These are phyloP conservation scores for Dasyprocta punctata DNA, from an alignment of 2,113 vertebrate genomes.

Conservation along the genomic window DNA sequence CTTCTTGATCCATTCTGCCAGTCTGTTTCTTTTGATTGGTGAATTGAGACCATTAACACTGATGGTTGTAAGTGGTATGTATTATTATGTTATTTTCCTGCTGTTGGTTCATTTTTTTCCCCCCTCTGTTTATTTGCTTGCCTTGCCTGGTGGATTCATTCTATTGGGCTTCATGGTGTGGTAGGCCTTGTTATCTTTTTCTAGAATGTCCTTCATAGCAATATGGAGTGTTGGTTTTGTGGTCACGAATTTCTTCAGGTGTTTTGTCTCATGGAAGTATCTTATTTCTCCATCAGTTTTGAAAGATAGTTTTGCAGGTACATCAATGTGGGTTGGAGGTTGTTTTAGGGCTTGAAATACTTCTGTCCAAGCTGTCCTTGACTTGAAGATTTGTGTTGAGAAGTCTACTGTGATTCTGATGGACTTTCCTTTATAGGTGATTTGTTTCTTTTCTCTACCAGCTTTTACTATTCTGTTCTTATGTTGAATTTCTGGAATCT, in stretches of 20 bases:
- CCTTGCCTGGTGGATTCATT: not conserved
- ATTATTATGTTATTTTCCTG: not conserved
- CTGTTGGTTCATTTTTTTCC: not conserved
- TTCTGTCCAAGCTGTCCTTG: no score
- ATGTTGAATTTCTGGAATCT: no score
- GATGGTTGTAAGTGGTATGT: not conserved
- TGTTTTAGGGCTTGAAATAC: no score
- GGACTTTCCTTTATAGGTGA: no score
- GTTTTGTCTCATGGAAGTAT: no score
- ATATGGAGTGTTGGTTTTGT: not conserved
- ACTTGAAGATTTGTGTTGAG: no score
- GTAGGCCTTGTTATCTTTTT: not conserved
- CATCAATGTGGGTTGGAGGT: no score
- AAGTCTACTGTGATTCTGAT: no score
- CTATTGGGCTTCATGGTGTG: not conserved
- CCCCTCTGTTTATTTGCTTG: not conserved
- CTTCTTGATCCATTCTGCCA: not conserved
- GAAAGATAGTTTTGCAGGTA: no score
- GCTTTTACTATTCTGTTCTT: no score
- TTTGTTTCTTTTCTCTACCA: no score
- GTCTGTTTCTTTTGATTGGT: not conserved
- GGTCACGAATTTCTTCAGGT: not conserved
- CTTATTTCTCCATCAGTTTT: no score
- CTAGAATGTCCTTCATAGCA: not conserved
- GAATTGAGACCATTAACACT: not conserved